Base-by-base conservation (phyloP, 2,113 vertebrate species). In the Blennius ocellaris region DNA sequence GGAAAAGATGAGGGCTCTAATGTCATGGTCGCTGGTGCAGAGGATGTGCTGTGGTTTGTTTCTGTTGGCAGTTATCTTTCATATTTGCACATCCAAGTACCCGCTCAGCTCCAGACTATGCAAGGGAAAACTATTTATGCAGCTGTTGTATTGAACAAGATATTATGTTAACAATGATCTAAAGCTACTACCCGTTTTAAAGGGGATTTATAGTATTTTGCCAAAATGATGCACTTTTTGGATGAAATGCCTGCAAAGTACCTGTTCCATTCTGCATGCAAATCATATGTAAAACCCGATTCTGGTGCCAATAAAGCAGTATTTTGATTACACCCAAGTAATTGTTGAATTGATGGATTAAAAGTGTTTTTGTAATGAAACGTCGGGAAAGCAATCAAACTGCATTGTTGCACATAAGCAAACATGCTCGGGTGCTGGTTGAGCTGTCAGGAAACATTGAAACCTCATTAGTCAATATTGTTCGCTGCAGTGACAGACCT, bases 111-210 rank as follows among this genome's bases (percentile, higher is more conserved):
- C n/a, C n/a, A 75, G 73, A 55, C 71, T 76, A 77, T 80, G 69
- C 80, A 78, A 72, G 67, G 5, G 16, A 74, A 79, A 58, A 38
- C 82, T 87, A 87, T 89, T 81, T 16, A 6, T 44, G 63, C 49
- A 30, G 9, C 69, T 48, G 49, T 48, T 74, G 15, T 45, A 55
- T 59, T 40, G 8, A 41, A 61, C 43, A 55, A 2, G 49, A 21
- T 7, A 17, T 11, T 62, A 53, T 69, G 17, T 55, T 71, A 40
- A 37, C 8, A n/a, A 0, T 56, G 11, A 70, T 56, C 11, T 15
- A 30, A 65, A 68, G 8, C 6, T 58, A n/a, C 38, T 51, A 0
- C 41, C 7, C 58, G 40, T 50, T 73, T 57, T 57, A 9, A 58
- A 50, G 63, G 39, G 49, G 39, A 69, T 69, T 67, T 43, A 6